Conservation (phyloP, 2,113 vertebrate species). For the Brachyhypopomus gauderio region DNA sequence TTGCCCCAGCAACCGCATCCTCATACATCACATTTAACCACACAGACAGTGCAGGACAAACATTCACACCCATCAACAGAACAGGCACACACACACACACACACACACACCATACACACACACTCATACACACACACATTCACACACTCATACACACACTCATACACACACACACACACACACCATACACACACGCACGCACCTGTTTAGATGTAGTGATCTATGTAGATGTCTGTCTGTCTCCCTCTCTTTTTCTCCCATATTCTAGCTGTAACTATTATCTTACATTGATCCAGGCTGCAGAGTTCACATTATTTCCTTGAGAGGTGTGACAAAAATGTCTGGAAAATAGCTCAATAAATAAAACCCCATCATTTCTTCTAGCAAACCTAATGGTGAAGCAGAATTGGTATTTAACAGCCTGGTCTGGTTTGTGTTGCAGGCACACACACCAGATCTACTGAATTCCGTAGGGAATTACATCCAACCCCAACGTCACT, state of each 20-base stretch:
- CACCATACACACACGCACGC: too few relatives aligned
- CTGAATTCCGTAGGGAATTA: too few relatives aligned
- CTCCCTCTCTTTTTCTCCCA: slow-evolving; percentile 28
- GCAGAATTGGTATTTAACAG: too few relatives aligned
- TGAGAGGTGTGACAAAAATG: slow-evolving; percentile 21
- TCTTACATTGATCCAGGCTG: slow-evolving; percentile 42
- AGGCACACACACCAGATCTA: too few relatives aligned
- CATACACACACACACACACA: too few relatives aligned
- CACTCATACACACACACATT: too few relatives aligned
- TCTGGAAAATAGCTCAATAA: neutral
- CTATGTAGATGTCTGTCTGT: neutral
- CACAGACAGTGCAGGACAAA: neutral
- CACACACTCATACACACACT: too few relatives aligned
- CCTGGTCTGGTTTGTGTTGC: too few relatives aligned
- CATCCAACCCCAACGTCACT: too few relatives aligned
- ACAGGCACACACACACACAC: slow-evolving; percentile 3
- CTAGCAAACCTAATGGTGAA: too few relatives aligned
- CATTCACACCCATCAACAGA: slow-evolving; percentile 6
- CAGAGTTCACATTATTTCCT: slow-evolving; percentile 60
- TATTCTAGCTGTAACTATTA: slow-evolving; percentile 35
- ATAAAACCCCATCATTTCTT: too few relatives aligned
- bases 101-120: neutral
- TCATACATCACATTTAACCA: slow-evolving; percentile 33
- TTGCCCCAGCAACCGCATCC: neutral
- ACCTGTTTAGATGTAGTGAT: neutral